Conservation (phyloP, 2,797 vertebrate species). For the Atherinosoma microstoma region DNA sequence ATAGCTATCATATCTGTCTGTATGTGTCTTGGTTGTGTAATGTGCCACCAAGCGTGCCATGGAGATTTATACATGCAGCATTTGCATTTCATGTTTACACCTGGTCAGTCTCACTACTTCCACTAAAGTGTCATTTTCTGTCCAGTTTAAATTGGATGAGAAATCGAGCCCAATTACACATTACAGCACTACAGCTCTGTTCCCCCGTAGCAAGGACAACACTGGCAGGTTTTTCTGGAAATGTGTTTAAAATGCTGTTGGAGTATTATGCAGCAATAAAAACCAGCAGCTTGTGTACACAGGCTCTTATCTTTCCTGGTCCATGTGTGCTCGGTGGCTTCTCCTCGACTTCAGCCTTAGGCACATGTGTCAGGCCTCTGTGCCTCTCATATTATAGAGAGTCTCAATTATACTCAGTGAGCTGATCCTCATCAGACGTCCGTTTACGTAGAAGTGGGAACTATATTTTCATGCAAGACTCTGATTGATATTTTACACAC, state of each 20-base stretch:
- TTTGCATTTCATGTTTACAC: conserved; percentile 28
- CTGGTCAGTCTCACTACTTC: conserved; percentile 45
- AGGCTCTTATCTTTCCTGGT: conserved; percentile 75
- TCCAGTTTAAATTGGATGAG: conserved; percentile 61
- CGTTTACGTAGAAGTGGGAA: conserved; percentile 23
- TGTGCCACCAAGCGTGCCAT: conserved; percentile 14
- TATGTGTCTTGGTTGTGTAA: conserved; percentile 33
- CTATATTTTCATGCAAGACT: conserved; percentile 27
- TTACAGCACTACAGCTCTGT: conserved; percentile 48
- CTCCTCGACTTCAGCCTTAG: conserved; percentile 69
- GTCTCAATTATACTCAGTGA: conserved; percentile 50
- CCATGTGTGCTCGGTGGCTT: conserved; percentile 73
- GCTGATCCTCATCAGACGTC: conserved; percentile 52
- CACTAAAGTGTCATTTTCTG: conserved; percentile 26
- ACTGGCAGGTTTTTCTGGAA: conserved; percentile 61
- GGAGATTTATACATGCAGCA: conserved; percentile 16
- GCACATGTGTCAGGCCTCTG: conserved; percentile 57
- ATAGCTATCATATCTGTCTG: conserved; percentile 36
- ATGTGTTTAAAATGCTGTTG: conserved; percentile 74
- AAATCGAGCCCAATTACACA: conserved; percentile 70
- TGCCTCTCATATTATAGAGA: conserved; percentile 45
- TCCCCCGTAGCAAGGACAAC: conserved; percentile 51
- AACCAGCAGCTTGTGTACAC: conserved; percentile 79
- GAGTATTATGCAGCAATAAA: conserved; percentile 74
- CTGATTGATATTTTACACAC: conserved; percentile 37